Percentiles rank a stretch among this genome's conserved stretches.
Evolutionary conservation across 64 coral and sea anemone species (phyloP).

Genomic region (Cladopsammia gracilis): DNA sequence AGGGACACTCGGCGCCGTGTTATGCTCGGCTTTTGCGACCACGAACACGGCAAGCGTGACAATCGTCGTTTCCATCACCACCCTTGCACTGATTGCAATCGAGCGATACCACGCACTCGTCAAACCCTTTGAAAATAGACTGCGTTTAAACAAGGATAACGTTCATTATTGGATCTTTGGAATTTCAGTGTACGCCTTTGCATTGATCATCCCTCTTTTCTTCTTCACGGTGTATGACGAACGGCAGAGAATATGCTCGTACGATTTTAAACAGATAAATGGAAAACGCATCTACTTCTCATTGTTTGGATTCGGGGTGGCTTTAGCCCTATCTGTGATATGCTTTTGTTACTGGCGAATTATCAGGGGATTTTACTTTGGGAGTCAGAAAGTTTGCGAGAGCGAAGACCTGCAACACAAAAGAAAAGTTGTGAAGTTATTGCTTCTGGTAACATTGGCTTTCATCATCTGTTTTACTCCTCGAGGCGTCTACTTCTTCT

Average conservation of each 20-base stretch:
- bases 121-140: conserved; percentile 38
- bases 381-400: background rate
- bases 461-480: conserved; percentile 15
- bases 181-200: background rate
- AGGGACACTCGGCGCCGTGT: conserved; percentile 24
- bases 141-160: conserved; percentile 44
- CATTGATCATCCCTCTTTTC: background rate
- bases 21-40: conserved; percentile 45
- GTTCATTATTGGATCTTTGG: conserved; percentile 22
- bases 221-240: background rate
- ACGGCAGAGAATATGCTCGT: background rate
- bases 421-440: background rate
- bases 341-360: conserved; percentile 16
- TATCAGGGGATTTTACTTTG: conserved; percentile 21
- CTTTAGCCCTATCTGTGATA: background rate
- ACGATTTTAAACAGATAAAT: background rate
- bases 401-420: conserved; percentile 2
- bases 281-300: conserved; percentile 3
- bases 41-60: conserved; percentile 47
- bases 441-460: background rate
- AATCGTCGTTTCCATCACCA: conserved; percentile 63
- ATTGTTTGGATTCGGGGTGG: background rate
- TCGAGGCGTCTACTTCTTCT: background rate
- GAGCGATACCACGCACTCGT: conserved; percentile 61
- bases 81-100: conserved; percentile 28